Conservation (phyloP, 2,888 invertebrate species). For the Caenorhabditis japonica region DNA sequence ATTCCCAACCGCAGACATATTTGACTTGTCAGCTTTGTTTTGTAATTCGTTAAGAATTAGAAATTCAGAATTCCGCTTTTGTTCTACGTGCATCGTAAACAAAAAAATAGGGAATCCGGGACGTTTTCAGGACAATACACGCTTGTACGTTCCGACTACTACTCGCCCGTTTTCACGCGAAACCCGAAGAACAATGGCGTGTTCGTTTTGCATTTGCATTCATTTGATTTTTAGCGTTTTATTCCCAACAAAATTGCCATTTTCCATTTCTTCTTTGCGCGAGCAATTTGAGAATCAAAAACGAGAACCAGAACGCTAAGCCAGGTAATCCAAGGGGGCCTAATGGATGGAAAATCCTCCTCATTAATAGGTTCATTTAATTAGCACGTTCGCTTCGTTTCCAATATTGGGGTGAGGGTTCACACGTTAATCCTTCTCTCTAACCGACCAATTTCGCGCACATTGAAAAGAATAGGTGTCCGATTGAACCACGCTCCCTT, state of each 20-base stretch:
- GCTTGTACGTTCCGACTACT: conserved; percentile 30
- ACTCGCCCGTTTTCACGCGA: conserved; percentile 11
- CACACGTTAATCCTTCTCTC: conserved; percentile 42
- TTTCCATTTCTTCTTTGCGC: no score
- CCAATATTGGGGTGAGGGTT: conserved; percentile 23
- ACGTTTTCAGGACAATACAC: conserved; percentile 36
- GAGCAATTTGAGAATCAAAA: conserved; percentile 42
- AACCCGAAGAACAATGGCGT: conserved; percentile 38
- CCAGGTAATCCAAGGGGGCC: conserved; percentile 41
- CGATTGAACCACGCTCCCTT: conserved; percentile 28
- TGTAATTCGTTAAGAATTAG: no score
- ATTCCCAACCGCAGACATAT: no score
- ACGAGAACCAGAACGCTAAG: no score
- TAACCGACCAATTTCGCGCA: conserved; percentile 49
- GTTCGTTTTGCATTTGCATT: conserved; percentile 4
- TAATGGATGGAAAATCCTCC: conserved; percentile 20
- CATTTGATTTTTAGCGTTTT: no score
- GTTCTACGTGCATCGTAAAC: background rate
- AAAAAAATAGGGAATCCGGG: conserved; percentile 21
- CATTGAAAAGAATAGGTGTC: conserved; percentile 27
- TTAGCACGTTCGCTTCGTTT: conserved; percentile 43
- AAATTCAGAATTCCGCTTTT: no score
- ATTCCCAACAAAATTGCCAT: no score
- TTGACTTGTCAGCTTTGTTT: no score
- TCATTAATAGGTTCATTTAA: conserved; percentile 39